Percentiles rank a stretch among this genome's conserved stretches.
Evolutionary conservation across 2,888 invertebrate genomes (phyloP).

Genomic region (Pterostichus madidus): DNA sequence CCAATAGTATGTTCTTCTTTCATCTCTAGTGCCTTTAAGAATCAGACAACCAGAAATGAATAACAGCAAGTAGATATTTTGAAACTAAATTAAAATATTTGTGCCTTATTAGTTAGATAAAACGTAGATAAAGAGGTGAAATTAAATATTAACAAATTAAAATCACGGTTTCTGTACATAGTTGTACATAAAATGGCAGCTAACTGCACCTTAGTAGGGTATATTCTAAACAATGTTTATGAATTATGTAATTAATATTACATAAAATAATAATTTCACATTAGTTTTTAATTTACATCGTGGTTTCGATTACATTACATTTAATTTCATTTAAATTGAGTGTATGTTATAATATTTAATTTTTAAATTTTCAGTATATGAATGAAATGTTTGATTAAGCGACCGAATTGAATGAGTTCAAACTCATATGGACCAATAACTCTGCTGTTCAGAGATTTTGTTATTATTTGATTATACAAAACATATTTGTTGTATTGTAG

Average conservation of each 20-base stretch:
- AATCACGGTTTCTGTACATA: slow-evolving; percentile 49
- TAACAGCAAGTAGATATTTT: slow-evolving; percentile 16
- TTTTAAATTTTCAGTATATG: not conserved
- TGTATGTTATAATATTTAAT: not conserved
- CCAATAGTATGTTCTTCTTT: slow-evolving; percentile 21
- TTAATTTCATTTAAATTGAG: not conserved
- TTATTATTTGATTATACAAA: slow-evolving; percentile 14
- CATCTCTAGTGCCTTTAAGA: not conserved
- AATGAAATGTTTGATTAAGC: slow-evolving; percentile 4
- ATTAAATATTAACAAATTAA: slow-evolving; percentile 32
- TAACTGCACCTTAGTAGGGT: slow-evolving; percentile 10
- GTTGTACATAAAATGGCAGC: slow-evolving; percentile 53
- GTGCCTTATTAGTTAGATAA: slow-evolving; percentile 37
- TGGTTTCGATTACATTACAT: not conserved
- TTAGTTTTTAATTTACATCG: not conserved
- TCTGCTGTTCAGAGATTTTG: slow-evolving; percentile 4
- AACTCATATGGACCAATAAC: slow-evolving; percentile 26
- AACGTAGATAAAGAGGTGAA: not conserved
- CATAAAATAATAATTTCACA: not conserved
- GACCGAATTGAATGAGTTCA: slow-evolving; percentile 1
- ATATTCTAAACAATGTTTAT: not conserved
- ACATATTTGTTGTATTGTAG: slow-evolving; percentile 8
- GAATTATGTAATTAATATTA: not conserved
- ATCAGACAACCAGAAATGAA: slow-evolving; percentile 2
- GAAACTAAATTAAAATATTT: slow-evolving; percentile 25